Evolutionary conservation across 2,113 vertebrate species (phyloP), one percentile per base, ranked within the genome.

Genomic region (Blennius ocellaris): DNA sequence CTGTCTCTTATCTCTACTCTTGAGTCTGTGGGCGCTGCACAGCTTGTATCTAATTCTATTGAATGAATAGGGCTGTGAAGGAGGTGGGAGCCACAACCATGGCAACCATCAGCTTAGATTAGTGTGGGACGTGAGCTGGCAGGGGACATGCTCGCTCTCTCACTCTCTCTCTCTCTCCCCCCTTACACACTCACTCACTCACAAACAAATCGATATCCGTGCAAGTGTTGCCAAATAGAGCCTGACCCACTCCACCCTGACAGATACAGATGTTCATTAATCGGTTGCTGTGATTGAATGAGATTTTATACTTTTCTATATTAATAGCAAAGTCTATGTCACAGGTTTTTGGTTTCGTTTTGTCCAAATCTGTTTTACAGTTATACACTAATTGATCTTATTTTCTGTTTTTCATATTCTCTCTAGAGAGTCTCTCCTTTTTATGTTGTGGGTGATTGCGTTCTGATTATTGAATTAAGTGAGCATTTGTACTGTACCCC

Each of bases 81-180:
- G 69, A 79, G 76, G 78, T 63, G 78, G 82, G 80, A 84, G 85
- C 80, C 80, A 90, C 78, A 91, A 85, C 91, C 91, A 93, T 93
- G 87, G 90, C 83, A 93, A 92, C 91, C 84, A 83, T 92, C 76
- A 76, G 73, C 81, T 89, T 44, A 68, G 84, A 92, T 91, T 83
- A 90, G 89, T 89, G 83, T 89, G 74, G 81, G 82, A 72, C 36
- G 73, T 53, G 60, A 88, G 81, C 65, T 88, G 80, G 84, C 73
- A 82, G 73, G 64, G 80, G 73, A 83, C 69, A 8, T 41, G 54
- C 48, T 66, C 71, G 60, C 68, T 58, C 79, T 37, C 38, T 40
- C 47, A 39, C 60, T 14, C 47, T 36, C n/a, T 30, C 21, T 4
- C 21, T 41, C 8, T 9, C 54, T 12, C 65, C 41, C 48, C 50